Percentiles rank a stretch among this genome's conserved stretches.
phyloP scores from a whole-genome alignment of 2,797 vertebrate species.

The Danio jaintianensis region DNA sequence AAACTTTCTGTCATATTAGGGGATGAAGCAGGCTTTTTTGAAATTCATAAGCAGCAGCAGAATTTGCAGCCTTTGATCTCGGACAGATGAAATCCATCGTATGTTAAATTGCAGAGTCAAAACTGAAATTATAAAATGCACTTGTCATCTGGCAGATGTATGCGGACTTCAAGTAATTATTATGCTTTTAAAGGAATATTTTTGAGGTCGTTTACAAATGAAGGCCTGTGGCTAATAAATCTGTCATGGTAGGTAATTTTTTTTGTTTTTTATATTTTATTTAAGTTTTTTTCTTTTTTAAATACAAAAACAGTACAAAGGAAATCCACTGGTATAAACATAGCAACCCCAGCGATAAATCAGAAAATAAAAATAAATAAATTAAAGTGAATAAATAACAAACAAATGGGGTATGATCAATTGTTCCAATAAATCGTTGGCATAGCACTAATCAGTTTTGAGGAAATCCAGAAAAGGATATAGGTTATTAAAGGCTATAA shows the following conservation, averaged over 20 bases:
- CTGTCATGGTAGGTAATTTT: too few relatives aligned
- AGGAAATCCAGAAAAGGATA: too few relatives aligned
- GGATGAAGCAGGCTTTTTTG: neutral
- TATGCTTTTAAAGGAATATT: neutral
- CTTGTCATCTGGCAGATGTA: neutral
- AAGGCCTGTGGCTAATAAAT: neutral
- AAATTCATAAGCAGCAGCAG: neutral
- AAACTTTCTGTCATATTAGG: neutral
- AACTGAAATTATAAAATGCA: conserved; percentile 3
- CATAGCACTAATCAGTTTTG: too few relatives aligned
- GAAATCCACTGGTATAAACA: too few relatives aligned
- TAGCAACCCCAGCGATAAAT: too few relatives aligned
- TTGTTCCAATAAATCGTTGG: too few relatives aligned
- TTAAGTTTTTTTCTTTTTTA: too few relatives aligned
- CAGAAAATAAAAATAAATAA: too few relatives aligned
- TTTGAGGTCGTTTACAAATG: neutral
- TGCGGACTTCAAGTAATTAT: conserved; percentile 5
- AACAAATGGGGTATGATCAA: too few relatives aligned
- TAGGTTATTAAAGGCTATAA: neutral
- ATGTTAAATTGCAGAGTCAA: conserved; percentile 2
- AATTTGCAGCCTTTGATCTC: neutral
- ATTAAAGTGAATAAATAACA: too few relatives aligned
- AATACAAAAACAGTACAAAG: too few relatives aligned
- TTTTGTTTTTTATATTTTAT: too few relatives aligned
- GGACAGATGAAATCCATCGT: neutral